Evolutionary conservation across 1,140 invertebrate genomes (phyloP).

Genomic region (Diuraphis noxia): DNA sequence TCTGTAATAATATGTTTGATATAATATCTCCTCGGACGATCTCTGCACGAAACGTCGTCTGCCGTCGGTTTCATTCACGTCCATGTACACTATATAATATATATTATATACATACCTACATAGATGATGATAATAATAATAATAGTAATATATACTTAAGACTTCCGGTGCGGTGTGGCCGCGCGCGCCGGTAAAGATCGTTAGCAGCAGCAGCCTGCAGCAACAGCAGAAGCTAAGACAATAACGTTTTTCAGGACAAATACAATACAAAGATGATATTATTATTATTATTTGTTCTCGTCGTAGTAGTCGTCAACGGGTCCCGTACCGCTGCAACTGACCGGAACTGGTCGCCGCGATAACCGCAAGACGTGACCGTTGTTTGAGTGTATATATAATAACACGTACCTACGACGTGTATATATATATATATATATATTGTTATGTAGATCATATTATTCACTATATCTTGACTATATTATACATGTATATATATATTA

Average conservation of each 20-base stretch:
- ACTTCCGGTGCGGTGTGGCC: slow-evolving; percentile 28
- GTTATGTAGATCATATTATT: neutral
- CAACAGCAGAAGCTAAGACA: neutral
- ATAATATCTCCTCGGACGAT: neutral
- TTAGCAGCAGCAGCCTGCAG: neutral
- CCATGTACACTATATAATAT: neutral
- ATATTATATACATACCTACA: neutral
- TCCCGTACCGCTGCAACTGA: slow-evolving; percentile 21
- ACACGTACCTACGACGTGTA: neutral
- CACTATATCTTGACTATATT: neutral
- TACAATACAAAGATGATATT: slow-evolving; percentile 9
- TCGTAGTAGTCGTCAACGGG: neutral
- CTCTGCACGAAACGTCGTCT: neutral
- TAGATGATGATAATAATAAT: too few relatives aligned
- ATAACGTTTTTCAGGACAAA: slow-evolving; percentile 39
- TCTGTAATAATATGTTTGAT: neutral
- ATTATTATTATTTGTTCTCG: slow-evolving; percentile 16
- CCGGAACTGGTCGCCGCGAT: slow-evolving; percentile 45
- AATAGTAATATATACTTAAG: neutral
- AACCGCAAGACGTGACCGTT: slow-evolving; percentile 48
- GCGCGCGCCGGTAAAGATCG: slow-evolving; percentile 20
- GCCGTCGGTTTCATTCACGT: neutral
- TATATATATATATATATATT: neutral
- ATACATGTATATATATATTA: neutral
- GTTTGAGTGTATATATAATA: neutral